Base-by-base conservation (phyloP, 2,888 invertebrate genomes). In the Myathropa florea region DNA sequence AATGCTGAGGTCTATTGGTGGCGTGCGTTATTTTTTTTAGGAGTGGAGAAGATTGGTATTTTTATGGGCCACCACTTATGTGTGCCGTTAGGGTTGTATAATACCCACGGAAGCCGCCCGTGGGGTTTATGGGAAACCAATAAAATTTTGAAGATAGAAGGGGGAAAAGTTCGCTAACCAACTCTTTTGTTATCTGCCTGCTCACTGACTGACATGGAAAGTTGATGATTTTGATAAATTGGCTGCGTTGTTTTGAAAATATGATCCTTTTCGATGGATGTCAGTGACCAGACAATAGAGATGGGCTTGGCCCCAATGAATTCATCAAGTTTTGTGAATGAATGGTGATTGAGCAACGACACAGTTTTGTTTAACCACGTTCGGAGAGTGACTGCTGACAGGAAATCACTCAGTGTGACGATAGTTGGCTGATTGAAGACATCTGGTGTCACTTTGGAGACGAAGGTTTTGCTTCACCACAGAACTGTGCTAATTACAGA, bases 1-100 rank as follows among this genome's bases (percentile, higher is more conserved):
- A n/a, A 46, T n/a, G 39, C 39, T 14, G 14, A 10, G 30, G 30
- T 10, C 30, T 9, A 14, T 36, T 36, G 36, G 9, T 4, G 3
- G 18, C n/a, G n/a, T n/a, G 18, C 6, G n/a, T n/a, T n/a, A n/a
- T n/a, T n/a, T n/a, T n/a, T 70, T 26, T 33, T 60, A 3, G 64
- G 36, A 79, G 72, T 53, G 57, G 67, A 72, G 57, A 61, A 61
- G 59, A 61, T 67, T 68, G 77, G 68, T 53, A 68, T 68, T 77
- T 67, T 68, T 77, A 60, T 77, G 55, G 21, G 30, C 33, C 3
- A 46, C 21, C 73, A 63, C 63, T 76, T 73, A 18, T 53, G 10
- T 26, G 2, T 30, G 24, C 61, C 24, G 53, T 63, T 63, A 63
- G 24, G 60, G n/a, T 26, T 61, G 26, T 14, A n/a, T 46, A 53